Percentiles rank a stretch among this genome's conserved stretches.
These are phyloP conservation scores for Drosophila cracens DNA, from an alignment of 2,888 invertebrate species.

Conservation along the genomic window DNA sequence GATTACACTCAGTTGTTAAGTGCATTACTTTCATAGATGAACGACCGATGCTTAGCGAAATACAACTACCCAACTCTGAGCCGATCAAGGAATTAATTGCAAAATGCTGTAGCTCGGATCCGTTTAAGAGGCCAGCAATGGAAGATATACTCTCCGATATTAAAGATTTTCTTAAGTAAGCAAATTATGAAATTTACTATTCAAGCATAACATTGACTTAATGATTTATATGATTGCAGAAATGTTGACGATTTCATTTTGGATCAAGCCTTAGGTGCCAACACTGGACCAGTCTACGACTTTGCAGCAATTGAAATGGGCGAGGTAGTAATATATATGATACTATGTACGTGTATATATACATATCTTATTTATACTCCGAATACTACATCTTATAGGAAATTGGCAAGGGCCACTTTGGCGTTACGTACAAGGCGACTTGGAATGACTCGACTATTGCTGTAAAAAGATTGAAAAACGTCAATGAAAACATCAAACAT, in stretches of 20 bases:
- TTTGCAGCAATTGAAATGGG: background rate
- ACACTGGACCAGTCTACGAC: background rate
- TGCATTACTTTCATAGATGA: background rate
- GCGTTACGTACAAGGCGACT: background rate
- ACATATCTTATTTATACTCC: background rate
- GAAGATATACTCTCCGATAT: background rate
- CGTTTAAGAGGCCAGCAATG: background rate
- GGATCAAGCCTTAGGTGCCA: background rate
- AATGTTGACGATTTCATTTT: background rate
- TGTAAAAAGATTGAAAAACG: background rate
- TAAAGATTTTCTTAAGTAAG: background rate
- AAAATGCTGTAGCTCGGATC: background rate
- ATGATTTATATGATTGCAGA: background rate
- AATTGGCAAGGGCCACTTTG: slow-evolving; percentile 2
- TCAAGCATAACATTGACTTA: background rate
- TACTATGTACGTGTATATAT: accelerated
- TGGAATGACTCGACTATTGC: background rate
- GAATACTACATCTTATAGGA: background rate
- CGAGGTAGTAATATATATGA: background rate
- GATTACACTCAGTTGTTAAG: background rate
- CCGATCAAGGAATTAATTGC: background rate
- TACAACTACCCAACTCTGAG: background rate
- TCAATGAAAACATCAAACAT: background rate
- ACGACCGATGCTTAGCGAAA: background rate
- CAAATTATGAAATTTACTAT: background rate